A percentile compares a stretch with the other conserved stretches of the same genome.
phyloP scores from a whole-genome alignment of 1,140 invertebrate species.

The Brevipalpus yothersi region DNA sequence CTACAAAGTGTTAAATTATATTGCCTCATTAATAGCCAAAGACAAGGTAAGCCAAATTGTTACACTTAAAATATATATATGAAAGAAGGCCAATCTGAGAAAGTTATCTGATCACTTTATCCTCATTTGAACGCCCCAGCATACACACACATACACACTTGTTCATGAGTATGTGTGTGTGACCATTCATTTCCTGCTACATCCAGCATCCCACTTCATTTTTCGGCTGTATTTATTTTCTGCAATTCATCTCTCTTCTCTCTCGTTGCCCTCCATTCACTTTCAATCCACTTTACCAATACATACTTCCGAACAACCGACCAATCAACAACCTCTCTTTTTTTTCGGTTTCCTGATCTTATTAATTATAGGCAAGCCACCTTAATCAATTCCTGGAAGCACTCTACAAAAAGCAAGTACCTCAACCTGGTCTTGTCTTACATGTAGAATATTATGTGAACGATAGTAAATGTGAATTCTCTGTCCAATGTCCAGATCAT shows the following conservation, averaged over 20 bases:
- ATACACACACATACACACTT: no score
- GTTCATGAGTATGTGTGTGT: not conserved
- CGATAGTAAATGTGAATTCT: conserved; percentile 34
- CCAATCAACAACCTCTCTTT: not conserved
- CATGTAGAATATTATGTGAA: conserved; percentile 20
- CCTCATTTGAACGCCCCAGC: no score
- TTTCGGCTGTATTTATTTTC: no score
- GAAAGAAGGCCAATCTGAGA: no score
- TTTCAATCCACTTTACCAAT: not conserved
- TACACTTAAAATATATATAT: no score
- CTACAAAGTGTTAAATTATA: conserved; percentile 36
- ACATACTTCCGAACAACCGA: no score
- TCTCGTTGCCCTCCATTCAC: not conserved
- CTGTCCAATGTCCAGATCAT: conserved; percentile 45
- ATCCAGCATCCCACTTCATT: no score
- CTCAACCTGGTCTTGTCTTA: conserved; percentile 24
- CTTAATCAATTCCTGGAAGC: conserved; percentile 35
- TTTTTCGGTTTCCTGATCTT: not conserved
- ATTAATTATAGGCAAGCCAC: conserved; percentile 16
- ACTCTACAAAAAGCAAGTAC: conserved; percentile 35
- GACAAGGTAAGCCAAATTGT: conserved; percentile 6
- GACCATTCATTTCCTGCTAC: no score
- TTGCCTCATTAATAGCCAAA: conserved; percentile 19
- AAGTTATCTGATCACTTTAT: no score
- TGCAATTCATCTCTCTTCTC: no score